Evolutionary conservation across 1,140 invertebrate genomes (phyloP).

Genomic region (Sarcophaga bullata): DNA sequence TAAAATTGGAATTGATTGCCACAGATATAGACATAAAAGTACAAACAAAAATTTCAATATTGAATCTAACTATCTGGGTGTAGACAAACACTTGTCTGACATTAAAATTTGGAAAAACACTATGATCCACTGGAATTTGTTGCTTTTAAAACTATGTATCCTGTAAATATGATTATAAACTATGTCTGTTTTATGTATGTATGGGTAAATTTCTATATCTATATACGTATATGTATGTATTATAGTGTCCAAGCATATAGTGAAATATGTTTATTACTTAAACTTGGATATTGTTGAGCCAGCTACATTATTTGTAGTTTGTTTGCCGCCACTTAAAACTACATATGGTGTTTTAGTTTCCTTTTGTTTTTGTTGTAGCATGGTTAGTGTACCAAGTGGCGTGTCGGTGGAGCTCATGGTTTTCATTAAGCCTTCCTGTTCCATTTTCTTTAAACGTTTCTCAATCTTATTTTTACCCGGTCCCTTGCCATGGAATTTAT

Average conservation of each 20-base stretch:
- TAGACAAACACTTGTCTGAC: too few species aligned
- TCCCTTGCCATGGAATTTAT: constrained; percentile 99
- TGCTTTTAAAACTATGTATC: background rate
- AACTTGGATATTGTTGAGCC: constrained; percentile 62
- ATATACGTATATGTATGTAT: background rate
- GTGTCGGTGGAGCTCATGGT: constrained; percentile 99
- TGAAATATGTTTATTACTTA: constrained; percentile 49
- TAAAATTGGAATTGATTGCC: too few species aligned
- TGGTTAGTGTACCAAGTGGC: constrained; percentile 91
- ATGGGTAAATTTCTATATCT: background rate
- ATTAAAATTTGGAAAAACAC: too few species aligned
- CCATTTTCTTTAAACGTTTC: constrained; percentile 94
- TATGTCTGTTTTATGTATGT: constrained; percentile 17
- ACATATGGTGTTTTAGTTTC: constrained; percentile 95
- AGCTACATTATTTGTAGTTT: constrained; percentile 46
- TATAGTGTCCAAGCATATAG: constrained; percentile 4
- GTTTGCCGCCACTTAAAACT: constrained; percentile 90
- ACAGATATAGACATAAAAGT: too few species aligned
- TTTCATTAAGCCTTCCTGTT: constrained; percentile 96
- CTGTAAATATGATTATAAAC: background rate
- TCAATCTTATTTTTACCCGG: constrained; percentile 99
- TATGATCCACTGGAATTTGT: background rate
- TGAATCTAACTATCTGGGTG: background rate
- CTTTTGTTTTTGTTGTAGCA: constrained; percentile 96
- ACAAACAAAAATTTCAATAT: background rate